A percentile compares a stretch with the other conserved stretches of the same genome.
phyloP scores from a whole-genome alignment of 2,113 vertebrate species.

The Paramormyrops kingsleyae region DNA sequence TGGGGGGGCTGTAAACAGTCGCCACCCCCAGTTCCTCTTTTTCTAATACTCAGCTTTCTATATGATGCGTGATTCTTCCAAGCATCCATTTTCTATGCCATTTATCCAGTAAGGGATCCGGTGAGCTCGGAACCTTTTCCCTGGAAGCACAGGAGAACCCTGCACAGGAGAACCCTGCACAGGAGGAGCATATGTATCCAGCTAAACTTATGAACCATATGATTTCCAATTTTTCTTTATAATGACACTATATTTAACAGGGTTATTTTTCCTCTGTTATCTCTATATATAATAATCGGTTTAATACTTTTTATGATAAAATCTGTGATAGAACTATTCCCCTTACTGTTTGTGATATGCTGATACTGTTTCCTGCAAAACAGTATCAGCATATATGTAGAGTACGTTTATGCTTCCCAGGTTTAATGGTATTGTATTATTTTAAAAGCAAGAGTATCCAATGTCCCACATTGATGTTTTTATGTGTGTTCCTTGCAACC shows the following conservation, averaged over 20 bases:
- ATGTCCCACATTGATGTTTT: background rate
- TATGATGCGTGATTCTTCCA: background rate
- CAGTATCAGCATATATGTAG: background rate
- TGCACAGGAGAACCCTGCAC: no score
- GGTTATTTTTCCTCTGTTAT: no score
- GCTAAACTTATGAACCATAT: background rate
- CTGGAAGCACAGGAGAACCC: background rate
- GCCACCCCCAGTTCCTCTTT: background rate
- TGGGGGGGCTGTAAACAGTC: background rate
- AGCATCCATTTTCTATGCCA: background rate
- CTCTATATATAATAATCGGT: background rate
- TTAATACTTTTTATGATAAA: background rate
- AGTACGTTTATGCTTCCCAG: background rate
- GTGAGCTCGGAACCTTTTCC: background rate
- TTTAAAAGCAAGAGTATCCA: background rate
- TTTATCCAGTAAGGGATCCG: background rate
- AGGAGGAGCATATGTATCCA: background rate
- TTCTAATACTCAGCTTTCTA: background rate
- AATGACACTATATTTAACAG: background rate
- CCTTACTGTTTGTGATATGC: background rate
- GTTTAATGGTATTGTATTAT: background rate
- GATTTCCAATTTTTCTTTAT: background rate
- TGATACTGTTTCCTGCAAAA: background rate
- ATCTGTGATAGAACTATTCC: background rate
- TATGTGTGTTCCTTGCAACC: background rate